These are phyloP conservation scores for Apamea sordens DNA, from an alignment of 2,888 invertebrate genomes.

Conservation along the genomic window DNA sequence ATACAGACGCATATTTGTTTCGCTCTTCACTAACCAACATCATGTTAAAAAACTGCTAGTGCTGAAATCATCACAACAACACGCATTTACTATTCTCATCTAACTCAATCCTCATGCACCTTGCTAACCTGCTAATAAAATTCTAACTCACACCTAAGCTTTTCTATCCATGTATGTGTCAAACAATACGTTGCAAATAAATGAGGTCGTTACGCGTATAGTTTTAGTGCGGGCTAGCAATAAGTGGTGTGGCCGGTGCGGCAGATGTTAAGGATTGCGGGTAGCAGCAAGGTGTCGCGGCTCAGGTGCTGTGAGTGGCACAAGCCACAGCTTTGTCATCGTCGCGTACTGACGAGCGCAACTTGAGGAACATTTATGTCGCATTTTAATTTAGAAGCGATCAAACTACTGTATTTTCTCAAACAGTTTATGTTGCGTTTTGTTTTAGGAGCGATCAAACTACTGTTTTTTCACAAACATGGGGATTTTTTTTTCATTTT, in stretches of 20 bases:
- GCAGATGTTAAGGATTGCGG: slow-evolving; percentile 86
- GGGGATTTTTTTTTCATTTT: background rate
- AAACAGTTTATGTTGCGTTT: background rate
- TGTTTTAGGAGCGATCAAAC: background rate
- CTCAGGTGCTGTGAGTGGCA: slow-evolving; percentile 86
- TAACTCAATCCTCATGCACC: background rate
- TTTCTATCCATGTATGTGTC: slow-evolving; percentile 11
- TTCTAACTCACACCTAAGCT: slow-evolving; percentile 32
- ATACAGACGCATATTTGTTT: background rate
- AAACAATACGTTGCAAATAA: slow-evolving; percentile 51
- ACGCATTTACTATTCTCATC: background rate
- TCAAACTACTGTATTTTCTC: background rate
- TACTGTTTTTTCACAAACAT: background rate
- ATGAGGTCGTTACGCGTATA: slow-evolving; percentile 53
- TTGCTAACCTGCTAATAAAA: slow-evolving; percentile 29
- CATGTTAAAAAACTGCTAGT: background rate
- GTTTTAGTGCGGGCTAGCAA: slow-evolving; percentile 63
- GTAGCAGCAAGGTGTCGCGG: slow-evolving; percentile 83
- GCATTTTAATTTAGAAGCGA: background rate
- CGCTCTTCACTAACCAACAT: background rate
- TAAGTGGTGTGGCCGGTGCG: slow-evolving; percentile 63
- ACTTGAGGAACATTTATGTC: slow-evolving; percentile 26
- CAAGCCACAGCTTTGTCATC: slow-evolving; percentile 85
- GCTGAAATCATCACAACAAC: background rate
- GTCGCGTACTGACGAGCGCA: slow-evolving; percentile 71